A percentile compares a stretch with the other conserved stretches of the same genome.
Evolutionary conservation across 2,113 vertebrate genomes (phyloP).

Genomic region (Sardina pilchardus): DNA sequence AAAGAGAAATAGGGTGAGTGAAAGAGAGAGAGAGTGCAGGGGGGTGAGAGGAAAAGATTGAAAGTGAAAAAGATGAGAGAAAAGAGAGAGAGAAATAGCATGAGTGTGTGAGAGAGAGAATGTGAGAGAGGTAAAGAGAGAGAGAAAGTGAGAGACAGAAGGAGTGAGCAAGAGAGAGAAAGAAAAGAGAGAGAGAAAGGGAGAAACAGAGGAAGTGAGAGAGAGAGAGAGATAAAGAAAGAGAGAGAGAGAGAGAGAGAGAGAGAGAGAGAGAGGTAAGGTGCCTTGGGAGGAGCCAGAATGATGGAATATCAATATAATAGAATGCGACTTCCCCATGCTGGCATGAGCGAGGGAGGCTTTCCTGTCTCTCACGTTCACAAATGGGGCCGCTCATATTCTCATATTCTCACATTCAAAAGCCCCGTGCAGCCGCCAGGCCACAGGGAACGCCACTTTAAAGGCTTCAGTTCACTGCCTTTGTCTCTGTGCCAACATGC

Average conservation of each 20-base stretch:
- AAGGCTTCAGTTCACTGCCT: not conserved
- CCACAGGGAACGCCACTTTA: slow-evolving; percentile 7
- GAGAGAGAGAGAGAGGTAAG: not conserved
- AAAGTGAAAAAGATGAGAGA: not conserved
- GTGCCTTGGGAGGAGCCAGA: slow-evolving; percentile 18
- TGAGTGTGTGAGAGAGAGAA: not conserved
- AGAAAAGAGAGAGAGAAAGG: not conserved
- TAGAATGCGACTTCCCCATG: slow-evolving; percentile 53
- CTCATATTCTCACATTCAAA: slow-evolving; percentile 23
- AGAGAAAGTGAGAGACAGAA: not conserved
- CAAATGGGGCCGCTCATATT: slow-evolving; percentile 42
- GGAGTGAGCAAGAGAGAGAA: not conserved
- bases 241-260: not conserved
- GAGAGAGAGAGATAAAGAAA: not conserved
- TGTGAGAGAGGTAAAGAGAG: not conserved
- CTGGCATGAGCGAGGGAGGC: slow-evolving; percentile 43
- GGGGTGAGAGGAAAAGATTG: not conserved
- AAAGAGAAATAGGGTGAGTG: not conserved
- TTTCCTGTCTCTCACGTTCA: slow-evolving; percentile 46
- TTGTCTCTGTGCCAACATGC: not conserved
- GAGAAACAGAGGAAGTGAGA: not conserved
- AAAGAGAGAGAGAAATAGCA: not conserved
- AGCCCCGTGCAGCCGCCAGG: not conserved
- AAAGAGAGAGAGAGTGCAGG: not conserved
- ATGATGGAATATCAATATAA: slow-evolving; percentile 59